These are phyloP conservation scores for Nannoperca australis DNA, from an alignment of 2,797 vertebrate species.

Conservation along the genomic window DNA sequence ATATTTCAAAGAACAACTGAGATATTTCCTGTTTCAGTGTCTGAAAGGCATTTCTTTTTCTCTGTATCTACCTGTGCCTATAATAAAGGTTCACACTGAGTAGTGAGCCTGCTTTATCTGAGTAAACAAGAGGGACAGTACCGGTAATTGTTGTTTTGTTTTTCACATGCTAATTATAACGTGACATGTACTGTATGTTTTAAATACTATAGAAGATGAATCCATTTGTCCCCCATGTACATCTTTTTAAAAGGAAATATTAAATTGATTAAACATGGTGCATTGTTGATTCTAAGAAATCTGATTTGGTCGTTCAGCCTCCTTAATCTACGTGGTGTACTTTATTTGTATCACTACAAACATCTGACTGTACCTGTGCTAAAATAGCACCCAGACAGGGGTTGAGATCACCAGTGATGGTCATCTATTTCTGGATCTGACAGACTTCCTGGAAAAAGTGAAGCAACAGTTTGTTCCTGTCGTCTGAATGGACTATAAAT, in stretches of 20 bases:
- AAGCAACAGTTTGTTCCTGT: conserved; percentile 23
- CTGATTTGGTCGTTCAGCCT: neutral
- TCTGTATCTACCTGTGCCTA: conserved; percentile 48
- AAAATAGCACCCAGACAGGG: conserved; percentile 22
- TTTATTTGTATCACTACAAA: neutral
- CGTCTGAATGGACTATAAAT: neutral
- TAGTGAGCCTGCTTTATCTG: conserved; percentile 59
- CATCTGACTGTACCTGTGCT: neutral
- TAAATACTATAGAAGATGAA: conserved; percentile 70
- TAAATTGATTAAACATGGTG: conserved; percentile 80
- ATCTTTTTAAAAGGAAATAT: conserved; percentile 81
- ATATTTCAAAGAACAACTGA: conserved; percentile 24
- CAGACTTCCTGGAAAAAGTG: conserved; percentile 43
- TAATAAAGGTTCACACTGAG: conserved; percentile 58
- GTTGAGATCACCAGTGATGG: conserved; percentile 42
- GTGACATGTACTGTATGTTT: conserved; percentile 79
- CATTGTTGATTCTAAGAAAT: conserved; percentile 68
- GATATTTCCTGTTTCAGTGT: conserved; percentile 29
- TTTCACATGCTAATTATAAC: conserved; percentile 76
- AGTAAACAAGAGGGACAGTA: conserved; percentile 61
- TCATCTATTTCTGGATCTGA: conserved; percentile 48
- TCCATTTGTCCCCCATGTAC: conserved; percentile 73
- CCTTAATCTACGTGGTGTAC: neutral
- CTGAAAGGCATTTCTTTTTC: conserved; percentile 35
- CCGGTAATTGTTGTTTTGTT: conserved; percentile 66